phyloP scores from a whole-genome alignment of 1,140 invertebrate species.

The Artemia franciscana region DNA sequence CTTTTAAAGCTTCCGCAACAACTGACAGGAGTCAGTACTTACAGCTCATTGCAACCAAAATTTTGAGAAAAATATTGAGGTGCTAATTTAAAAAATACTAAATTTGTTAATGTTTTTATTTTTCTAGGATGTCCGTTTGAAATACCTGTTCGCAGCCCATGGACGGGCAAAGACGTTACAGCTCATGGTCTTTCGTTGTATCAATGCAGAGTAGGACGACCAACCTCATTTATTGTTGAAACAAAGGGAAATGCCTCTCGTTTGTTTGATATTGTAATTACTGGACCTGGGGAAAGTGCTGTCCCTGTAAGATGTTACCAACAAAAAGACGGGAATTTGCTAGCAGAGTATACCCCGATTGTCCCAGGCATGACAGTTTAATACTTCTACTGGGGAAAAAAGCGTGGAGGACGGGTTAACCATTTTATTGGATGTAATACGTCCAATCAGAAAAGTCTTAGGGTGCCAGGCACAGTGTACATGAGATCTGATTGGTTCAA shows the following conservation, averaged over 20 bases:
- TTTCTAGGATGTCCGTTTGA: slow-evolving; percentile 26
- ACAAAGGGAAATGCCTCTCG: slow-evolving; percentile 56
- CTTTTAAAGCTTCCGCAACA: too few relatives aligned
- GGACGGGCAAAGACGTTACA: slow-evolving; percentile 43
- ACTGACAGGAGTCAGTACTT: too few relatives aligned
- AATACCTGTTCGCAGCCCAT: slow-evolving; percentile 28
- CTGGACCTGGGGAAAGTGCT: slow-evolving; percentile 63
- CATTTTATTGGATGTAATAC: background rate
- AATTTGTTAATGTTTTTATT: slow-evolving; percentile 7
- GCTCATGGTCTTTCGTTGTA: slow-evolving; percentile 55
- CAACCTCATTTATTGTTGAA: slow-evolving; percentile 67
- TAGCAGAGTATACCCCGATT: slow-evolving; percentile 74
- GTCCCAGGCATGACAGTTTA: slow-evolving; percentile 19
- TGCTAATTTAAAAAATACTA: too few relatives aligned
- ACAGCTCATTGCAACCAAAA: too few relatives aligned
- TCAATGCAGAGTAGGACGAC: slow-evolving; percentile 48
- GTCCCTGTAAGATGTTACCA: slow-evolving; percentile 83
- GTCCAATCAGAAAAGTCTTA: slow-evolving; percentile 3
- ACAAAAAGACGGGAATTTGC: slow-evolving; percentile 73
- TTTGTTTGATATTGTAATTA: slow-evolving; percentile 71
- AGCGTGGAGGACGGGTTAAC: background rate
- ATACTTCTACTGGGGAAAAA: background rate
- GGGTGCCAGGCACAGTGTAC: too few relatives aligned
- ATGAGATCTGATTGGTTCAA: too few relatives aligned
- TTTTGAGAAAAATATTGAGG: too few relatives aligned